Evolutionary conservation across 2,797 vertebrate species (phyloP).

Genomic region (Amphiprion clarkii): DNA sequence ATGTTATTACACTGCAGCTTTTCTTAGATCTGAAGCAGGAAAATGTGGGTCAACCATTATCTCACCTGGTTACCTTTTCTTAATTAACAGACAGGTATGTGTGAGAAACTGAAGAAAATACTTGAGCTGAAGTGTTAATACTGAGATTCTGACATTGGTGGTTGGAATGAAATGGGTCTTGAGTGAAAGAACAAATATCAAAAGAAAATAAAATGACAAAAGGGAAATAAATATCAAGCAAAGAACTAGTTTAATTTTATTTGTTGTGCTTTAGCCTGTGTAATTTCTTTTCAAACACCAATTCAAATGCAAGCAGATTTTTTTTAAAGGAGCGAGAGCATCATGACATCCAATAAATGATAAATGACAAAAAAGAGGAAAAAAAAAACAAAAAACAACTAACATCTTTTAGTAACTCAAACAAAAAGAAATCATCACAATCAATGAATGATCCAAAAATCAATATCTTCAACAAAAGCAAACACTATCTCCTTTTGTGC

Average conservation of each 20-base stretch:
- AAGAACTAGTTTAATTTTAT: constrained; percentile 84
- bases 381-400: constrained; percentile 20
- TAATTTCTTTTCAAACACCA: constrained; percentile 81
- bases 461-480: constrained; percentile 74
- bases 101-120: constrained; percentile 33
- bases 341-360: constrained; percentile 69
- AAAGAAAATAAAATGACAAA: constrained; percentile 48
- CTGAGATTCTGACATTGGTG: constrained; percentile 61
- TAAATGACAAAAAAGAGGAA: constrained; percentile 40
- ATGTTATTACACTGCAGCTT: constrained; percentile 8
- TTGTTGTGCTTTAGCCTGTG: constrained; percentile 86
- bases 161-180: constrained; percentile 59
- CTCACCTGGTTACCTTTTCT: constrained; percentile 42
- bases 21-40: constrained; percentile 15
- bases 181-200: constrained; percentile 8
- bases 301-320: constrained; percentile 79
- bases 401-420: constrained; percentile 69
- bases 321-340: constrained; percentile 68
- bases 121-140: constrained; percentile 57
- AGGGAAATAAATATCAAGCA: constrained; percentile 78
- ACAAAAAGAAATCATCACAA: constrained; percentile 71
- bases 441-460: constrained; percentile 74
- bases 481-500: constrained; percentile 80
- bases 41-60: constrained; percentile 22
- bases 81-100: constrained; percentile 20